Percentiles rank a stretch among this genome's conserved stretches.
Conservation (phyloP, 2,888 invertebrate genomes). For the Gastrophysa polygoni region DNA sequence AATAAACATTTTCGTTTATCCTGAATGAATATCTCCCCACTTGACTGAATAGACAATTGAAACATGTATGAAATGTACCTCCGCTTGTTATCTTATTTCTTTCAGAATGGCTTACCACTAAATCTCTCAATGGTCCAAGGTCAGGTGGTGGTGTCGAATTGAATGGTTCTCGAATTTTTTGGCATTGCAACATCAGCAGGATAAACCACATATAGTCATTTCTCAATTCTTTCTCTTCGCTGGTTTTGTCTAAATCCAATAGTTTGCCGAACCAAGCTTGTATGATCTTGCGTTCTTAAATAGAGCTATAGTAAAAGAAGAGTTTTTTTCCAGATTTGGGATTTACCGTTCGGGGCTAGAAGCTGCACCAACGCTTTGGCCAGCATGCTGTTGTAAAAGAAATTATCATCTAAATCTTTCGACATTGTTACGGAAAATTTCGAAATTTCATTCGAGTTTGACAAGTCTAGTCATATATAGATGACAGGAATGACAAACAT, state of each 20-base stretch:
- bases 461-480: too few species aligned
- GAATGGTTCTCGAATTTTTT: slow-evolving; percentile 56
- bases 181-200: slow-evolving; percentile 57
- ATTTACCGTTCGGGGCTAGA: slow-evolving; percentile 53
- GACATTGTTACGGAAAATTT: slow-evolving; percentile 21
- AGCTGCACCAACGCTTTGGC: slow-evolving; percentile 57
- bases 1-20: too few species aligned
- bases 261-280: slow-evolving; percentile 56
- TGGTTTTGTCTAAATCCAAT: slow-evolving; percentile 46
- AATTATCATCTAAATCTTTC: slow-evolving; percentile 50
- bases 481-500: too few species aligned
- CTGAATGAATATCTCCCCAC: too few species aligned
- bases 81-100: too few species aligned
- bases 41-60: too few species aligned
- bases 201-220: slow-evolving; percentile 60
- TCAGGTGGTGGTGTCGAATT: slow-evolving; percentile 50
- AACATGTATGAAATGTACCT: background rate
- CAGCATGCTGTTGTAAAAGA: slow-evolving; percentile 58
- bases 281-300: slow-evolving; percentile 46
- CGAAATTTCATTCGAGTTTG: background rate
- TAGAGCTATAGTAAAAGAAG: background rate
- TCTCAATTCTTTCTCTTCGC: slow-evolving; percentile 48
- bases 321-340: background rate
- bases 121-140: slow-evolving; percentile 51
- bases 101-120: slow-evolving; percentile 37